Evolutionary conservation across 1,140 invertebrate species (phyloP).

Genomic region (Mycetomoellerius zeteki): DNA sequence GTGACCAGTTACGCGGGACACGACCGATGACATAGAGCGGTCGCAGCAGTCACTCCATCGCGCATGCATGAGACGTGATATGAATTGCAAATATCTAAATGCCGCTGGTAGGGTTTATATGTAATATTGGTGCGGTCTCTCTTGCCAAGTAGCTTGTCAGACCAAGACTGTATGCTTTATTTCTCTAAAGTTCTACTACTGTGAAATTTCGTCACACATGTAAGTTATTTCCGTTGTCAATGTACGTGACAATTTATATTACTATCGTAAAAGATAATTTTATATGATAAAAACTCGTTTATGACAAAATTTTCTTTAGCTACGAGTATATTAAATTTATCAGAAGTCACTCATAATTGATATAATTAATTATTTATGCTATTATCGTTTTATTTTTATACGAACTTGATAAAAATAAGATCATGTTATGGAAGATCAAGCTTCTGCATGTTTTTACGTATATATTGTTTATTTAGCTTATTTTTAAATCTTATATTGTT

Average conservation of each 20-base stretch:
- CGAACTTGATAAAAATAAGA: not conserved
- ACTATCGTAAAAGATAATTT: not conserved
- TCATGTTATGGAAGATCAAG: not conserved
- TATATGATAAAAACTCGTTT: not conserved
- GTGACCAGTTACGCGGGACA: conserved; percentile 72
- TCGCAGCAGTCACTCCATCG: conserved; percentile 76
- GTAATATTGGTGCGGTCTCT: conserved; percentile 73
- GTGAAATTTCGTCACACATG: conserved; percentile 34
- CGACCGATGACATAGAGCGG: conserved; percentile 72
- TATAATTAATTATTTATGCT: not conserved
- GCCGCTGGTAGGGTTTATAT: conserved; percentile 52
- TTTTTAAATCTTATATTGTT: not conserved
- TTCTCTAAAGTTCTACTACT: conserved; percentile 60
- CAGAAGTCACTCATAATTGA: not conserved
- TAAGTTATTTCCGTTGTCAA: conserved; percentile 22
- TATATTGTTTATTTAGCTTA: not conserved
- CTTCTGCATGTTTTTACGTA: not conserved
- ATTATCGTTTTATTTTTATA: not conserved
- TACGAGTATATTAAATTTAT: conserved; percentile 23
- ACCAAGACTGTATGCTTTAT: conserved; percentile 41
- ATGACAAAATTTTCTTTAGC: not conserved
- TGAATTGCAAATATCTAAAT: conserved; percentile 76
- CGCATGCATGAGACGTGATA: conserved; percentile 78
- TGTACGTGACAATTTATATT: not conserved
- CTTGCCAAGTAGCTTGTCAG: conserved; percentile 72